Evolutionary conservation across 1,140 invertebrate species (phyloP).

Genomic region (Lethrus apterus): DNA sequence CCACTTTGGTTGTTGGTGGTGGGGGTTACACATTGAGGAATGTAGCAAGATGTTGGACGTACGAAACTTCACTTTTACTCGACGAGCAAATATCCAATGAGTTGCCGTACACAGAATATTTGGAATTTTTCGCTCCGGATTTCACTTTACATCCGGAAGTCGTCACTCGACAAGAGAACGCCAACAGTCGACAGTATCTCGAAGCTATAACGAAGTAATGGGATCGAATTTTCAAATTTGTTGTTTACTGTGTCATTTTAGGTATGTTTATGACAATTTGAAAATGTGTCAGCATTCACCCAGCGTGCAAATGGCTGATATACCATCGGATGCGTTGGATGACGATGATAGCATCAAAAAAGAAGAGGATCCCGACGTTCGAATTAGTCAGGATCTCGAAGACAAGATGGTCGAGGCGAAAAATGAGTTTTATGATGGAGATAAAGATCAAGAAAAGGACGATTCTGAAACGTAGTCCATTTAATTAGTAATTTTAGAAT

Average conservation of each 20-base stretch:
- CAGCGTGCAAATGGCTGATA: slow-evolving; percentile 88
- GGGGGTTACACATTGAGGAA: slow-evolving; percentile 96
- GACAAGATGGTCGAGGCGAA: slow-evolving; percentile 80
- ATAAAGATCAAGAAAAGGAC: slow-evolving; percentile 70
- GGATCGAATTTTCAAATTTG: no score
- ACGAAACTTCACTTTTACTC: slow-evolving; percentile 91
- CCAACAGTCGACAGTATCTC: slow-evolving; percentile 86
- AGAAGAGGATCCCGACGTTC: slow-evolving; percentile 74
- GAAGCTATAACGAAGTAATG: slow-evolving; percentile 72
- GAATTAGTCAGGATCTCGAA: slow-evolving; percentile 70
- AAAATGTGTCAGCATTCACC: slow-evolving; percentile 86
- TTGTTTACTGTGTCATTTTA: no score
- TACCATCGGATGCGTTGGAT: slow-evolving; percentile 67
- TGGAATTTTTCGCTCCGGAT: slow-evolving; percentile 93
- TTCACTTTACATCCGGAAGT: slow-evolving; percentile 90
- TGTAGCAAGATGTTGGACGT: slow-evolving; percentile 98
- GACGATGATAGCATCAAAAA: slow-evolving; percentile 63
- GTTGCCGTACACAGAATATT: slow-evolving; percentile 87
- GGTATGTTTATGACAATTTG: slow-evolving; percentile 76
- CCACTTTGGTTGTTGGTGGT: slow-evolving; percentile 90
- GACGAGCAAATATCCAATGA: slow-evolving; percentile 89
- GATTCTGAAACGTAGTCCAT: slow-evolving; percentile 30
- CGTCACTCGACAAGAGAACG: slow-evolving; percentile 77
- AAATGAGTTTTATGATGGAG: slow-evolving; percentile 91
- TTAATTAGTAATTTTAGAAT: no score